These are phyloP conservation scores for Apis laboriosa DNA, from an alignment of 1,140 invertebrate species.

Conservation along the genomic window DNA sequence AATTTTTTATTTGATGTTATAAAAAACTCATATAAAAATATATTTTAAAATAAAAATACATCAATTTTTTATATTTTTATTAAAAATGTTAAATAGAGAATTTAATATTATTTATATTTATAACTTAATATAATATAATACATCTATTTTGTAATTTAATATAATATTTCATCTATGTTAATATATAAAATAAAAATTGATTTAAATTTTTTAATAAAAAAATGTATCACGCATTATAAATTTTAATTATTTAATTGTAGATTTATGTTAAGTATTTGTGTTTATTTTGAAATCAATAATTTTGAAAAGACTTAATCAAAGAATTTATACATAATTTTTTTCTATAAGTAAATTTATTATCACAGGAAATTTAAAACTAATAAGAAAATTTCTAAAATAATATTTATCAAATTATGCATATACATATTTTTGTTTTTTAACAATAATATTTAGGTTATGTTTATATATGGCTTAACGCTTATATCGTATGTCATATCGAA, in stretches of 20 bases:
- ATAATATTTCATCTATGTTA: not conserved
- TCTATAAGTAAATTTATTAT: conserved; percentile 3
- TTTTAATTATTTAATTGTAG: not conserved
- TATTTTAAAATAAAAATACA: not conserved
- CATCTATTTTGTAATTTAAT: not conserved
- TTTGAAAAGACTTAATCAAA: not conserved
- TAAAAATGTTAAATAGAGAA: not conserved
- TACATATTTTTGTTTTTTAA: not conserved
- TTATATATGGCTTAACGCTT: conserved; percentile 1
- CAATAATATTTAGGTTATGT: conserved; percentile 49
- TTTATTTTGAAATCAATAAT: not conserved
- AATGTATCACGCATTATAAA: not conserved
- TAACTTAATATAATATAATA: not conserved
- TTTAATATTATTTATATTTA: not conserved
- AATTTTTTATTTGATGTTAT: conserved; percentile 3
- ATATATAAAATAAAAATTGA: not conserved
- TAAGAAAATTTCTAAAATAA: not conserved
- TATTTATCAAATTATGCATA: not conserved
- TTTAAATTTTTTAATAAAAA: not conserved
- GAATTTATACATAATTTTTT: not conserved
- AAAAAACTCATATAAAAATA: not conserved
- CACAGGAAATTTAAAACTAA: not conserved
- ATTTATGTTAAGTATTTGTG: not conserved
- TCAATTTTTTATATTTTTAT: conserved; percentile 10
- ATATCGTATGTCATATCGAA: conserved; percentile 13